Evolutionary conservation across 1,140 invertebrate genomes (phyloP).

Genomic region (Drosophila biarmipes): DNA sequence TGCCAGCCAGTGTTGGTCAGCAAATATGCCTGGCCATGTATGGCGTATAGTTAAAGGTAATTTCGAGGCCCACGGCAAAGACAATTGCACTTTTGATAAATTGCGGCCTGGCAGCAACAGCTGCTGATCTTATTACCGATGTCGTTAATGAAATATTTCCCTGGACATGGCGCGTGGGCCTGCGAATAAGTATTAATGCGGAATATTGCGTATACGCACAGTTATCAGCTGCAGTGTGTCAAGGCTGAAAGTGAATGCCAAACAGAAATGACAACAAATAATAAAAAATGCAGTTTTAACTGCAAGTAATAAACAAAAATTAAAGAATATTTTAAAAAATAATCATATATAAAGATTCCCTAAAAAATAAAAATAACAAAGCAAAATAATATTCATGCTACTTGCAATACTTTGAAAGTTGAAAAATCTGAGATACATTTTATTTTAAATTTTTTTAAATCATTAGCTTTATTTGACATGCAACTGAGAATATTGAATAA

Average conservation of each 20-base stretch:
- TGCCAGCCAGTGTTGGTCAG: constrained; percentile 35
- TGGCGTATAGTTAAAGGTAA: constrained; percentile 25
- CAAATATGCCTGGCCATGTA: not conserved
- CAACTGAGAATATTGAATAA: constrained; percentile 29
- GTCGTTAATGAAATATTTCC: constrained; percentile 56
- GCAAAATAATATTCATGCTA: not conserved
- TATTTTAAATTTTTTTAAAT: not conserved
- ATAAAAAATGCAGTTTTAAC: not conserved
- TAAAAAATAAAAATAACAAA: not conserved
- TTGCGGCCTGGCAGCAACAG: constrained; percentile 49
- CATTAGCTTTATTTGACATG: constrained; percentile 26
- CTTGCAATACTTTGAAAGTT: too few relatives aligned
- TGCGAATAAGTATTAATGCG: constrained; percentile 12
- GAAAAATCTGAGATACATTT: not conserved
- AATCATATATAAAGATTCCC: not conserved
- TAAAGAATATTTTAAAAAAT: too few relatives aligned
- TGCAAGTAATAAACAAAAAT: not conserved
- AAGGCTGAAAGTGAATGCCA: constrained; percentile 1
- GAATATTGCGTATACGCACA: constrained; percentile 42
- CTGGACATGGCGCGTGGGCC: constrained; percentile 1
- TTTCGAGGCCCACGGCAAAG: constrained; percentile 33
- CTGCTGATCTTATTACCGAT: constrained; percentile 64
- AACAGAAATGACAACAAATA: not conserved
- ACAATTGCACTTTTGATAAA: constrained; percentile 73
- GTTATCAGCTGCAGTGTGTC: constrained; percentile 35